phyloP scores from a whole-genome alignment of 2,113 vertebrate species.

The Poeciliopsis retropinna region DNA sequence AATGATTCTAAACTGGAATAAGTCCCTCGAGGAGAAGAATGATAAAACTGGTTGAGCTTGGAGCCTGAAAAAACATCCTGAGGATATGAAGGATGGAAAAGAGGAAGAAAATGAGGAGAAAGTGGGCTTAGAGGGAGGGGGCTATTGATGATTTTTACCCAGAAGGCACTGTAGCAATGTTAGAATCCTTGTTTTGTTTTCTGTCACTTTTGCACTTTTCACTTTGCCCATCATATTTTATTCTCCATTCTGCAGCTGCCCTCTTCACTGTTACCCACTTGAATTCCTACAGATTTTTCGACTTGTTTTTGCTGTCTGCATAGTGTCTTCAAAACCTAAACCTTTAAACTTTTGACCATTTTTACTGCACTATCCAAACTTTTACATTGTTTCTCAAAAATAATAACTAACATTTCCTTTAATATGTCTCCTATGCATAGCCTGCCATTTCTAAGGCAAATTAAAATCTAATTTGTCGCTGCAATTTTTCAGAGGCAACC shows the following conservation, averaged over 20 bases:
- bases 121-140: background rate
- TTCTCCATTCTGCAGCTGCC: slow-evolving; percentile 23
- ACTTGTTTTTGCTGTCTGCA: background rate
- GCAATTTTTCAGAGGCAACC: no score
- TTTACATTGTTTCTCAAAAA: background rate
- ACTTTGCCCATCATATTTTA: slow-evolving; percentile 16
- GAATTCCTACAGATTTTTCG: background rate
- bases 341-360: background rate
- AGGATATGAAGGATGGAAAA: slow-evolving; percentile 61
- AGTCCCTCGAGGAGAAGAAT: slow-evolving; percentile 63
- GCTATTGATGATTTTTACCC: slow-evolving; percentile 67
- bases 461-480: no score
- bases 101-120: slow-evolving; percentile 25
- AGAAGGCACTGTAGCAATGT: slow-evolving; percentile 52
- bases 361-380: background rate
- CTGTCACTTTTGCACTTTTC: slow-evolving; percentile 27
- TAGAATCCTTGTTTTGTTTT: slow-evolving; percentile 50
- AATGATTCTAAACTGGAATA: slow-evolving; percentile 78
- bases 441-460: no score
- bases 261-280: background rate
- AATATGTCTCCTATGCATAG: no score
- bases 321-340: background rate
- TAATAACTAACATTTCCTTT: no score
- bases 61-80: slow-evolving; percentile 71
- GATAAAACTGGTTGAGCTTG: slow-evolving; percentile 65